Conservation (phyloP, 2,888 invertebrate genomes). For the Synanthedon vespiformis region DNA sequence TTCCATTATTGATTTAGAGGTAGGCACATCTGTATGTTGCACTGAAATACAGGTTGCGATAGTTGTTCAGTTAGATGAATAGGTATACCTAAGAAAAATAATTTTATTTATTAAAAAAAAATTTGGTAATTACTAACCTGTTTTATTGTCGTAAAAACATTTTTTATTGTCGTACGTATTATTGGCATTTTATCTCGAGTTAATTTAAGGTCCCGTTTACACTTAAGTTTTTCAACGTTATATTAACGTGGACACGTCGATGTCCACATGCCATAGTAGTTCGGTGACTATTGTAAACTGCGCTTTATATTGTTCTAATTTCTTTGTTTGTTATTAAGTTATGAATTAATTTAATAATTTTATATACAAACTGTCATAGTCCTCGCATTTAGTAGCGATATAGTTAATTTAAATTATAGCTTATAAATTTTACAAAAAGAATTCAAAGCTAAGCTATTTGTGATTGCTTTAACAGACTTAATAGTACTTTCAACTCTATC, state of each 20-base stretch:
- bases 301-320: too few relatives aligned
- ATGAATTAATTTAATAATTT: neutral
- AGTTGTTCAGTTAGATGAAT: too few relatives aligned
- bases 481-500: too few relatives aligned
- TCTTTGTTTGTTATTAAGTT: neutral
- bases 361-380: neutral
- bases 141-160: neutral
- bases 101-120: too few relatives aligned
- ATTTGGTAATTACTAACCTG: too few relatives aligned
- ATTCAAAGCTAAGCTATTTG: too few relatives aligned
- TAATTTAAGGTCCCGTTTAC: neutral
- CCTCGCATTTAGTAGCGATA: slow-evolving; percentile 5
- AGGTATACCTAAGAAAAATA: too few relatives aligned
- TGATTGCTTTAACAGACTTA: too few relatives aligned
- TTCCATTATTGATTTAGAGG: too few relatives aligned
- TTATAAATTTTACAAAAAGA: too few relatives aligned
- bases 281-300: neutral
- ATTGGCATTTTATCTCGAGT: slow-evolving; percentile 6
- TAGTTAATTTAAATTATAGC: neutral
- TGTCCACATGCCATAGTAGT: slow-evolving; percentile 1
- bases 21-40: too few relatives aligned
- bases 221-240: slow-evolving; percentile 1
- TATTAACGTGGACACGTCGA: neutral
- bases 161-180: slow-evolving; percentile 6
- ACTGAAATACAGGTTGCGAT: too few relatives aligned